These are phyloP conservation scores for Meriones psammophilus DNA, from an alignment of 2,797 vertebrate genomes.

Conservation along the genomic window DNA sequence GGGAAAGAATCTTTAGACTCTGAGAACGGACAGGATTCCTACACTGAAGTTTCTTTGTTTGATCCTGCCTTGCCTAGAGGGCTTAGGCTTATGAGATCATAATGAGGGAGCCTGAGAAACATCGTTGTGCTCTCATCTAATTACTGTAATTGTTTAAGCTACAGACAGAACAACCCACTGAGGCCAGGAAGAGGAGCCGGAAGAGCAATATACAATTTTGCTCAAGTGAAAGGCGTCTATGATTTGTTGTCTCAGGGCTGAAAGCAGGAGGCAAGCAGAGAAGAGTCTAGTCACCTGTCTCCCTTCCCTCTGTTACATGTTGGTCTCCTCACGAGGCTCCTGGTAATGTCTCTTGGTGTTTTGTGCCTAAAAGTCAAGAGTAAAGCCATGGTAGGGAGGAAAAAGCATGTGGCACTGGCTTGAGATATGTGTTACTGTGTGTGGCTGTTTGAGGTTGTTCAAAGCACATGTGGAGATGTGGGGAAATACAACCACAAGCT, in stretches of 20 bases:
- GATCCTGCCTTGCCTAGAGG: background rate
- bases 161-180: constrained; percentile 6
- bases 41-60: background rate
- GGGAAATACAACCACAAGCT: background rate
- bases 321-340: background rate
- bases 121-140: background rate
- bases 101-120: background rate
- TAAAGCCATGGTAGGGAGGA: background rate
- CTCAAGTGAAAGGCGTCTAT: background rate
- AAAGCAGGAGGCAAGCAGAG: background rate
- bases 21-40: background rate
- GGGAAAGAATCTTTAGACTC: background rate
- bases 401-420: background rate
- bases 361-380: background rate
- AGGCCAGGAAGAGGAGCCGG: background rate
- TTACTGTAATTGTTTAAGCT: constrained; percentile 27
- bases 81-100: background rate
- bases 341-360: background rate
- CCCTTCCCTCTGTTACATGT: background rate
- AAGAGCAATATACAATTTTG: background rate
- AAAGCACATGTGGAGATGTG: background rate
- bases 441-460: background rate
- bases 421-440: background rate
- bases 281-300: background rate
- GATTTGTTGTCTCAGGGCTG: background rate